These are phyloP conservation scores for Hydroisotoma schaefferi DNA, from an alignment of 2,888 invertebrate species.

Conservation along the genomic window DNA sequence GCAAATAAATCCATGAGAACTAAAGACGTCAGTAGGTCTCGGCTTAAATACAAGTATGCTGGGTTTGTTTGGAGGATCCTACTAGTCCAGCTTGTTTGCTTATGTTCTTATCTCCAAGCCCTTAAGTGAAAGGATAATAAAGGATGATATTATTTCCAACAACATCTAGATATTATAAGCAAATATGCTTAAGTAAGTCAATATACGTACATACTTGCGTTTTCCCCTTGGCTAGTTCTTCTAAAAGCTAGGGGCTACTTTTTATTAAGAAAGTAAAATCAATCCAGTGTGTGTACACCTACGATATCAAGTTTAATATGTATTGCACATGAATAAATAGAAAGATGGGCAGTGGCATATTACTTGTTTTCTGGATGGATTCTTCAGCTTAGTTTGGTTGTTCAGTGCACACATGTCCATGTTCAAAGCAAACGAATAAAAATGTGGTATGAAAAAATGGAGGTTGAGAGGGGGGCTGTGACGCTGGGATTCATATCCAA, in stretches of 20 bases:
- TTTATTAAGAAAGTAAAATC: background rate
- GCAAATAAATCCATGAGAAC: background rate
- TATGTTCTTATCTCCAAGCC: background rate
- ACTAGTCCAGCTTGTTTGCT: slow-evolving; percentile 1
- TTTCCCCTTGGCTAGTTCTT: background rate
- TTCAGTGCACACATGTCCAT: background rate
- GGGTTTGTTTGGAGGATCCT: background rate
- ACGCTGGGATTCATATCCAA: background rate
- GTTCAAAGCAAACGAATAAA: background rate
- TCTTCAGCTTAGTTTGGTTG: background rate
- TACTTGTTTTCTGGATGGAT: too few species aligned
- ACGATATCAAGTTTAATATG: too few species aligned
- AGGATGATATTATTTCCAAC: background rate
- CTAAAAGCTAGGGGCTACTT: background rate
- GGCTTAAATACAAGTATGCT: too few species aligned
- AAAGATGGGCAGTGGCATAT: too few species aligned
- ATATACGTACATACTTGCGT: too few species aligned
- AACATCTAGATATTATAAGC: background rate
- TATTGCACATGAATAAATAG: too few species aligned
- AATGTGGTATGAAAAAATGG: too few species aligned
- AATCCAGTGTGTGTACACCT: too few species aligned
- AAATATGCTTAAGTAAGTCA: slow-evolving; percentile 1
- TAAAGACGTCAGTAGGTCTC: too few species aligned
- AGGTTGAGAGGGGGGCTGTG: too few species aligned
- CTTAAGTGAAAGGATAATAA: background rate